Evolutionary conservation across 2,888 invertebrate genomes (phyloP).

Genomic region (Eristalis tenax): DNA sequence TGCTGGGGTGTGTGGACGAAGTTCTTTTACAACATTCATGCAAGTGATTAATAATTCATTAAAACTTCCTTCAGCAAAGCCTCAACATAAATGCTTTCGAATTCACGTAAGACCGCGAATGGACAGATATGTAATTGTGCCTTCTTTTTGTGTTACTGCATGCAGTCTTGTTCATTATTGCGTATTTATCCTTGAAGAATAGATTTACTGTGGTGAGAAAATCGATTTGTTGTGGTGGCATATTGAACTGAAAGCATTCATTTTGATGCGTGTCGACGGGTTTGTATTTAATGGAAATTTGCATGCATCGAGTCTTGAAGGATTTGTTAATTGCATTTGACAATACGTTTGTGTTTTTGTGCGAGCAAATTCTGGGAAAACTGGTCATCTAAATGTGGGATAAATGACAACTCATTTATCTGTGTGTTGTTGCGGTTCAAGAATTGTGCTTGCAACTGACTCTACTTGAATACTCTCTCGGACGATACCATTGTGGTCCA

Average conservation of each 20-base stretch:
- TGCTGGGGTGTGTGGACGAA: background rate
- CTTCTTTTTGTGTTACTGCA: background rate
- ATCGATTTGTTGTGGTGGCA: background rate
- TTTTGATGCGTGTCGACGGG: background rate
- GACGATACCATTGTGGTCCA: no score
- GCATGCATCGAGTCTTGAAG: background rate
- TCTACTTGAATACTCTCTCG: no score
- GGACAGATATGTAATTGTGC: background rate
- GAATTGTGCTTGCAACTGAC: no score
- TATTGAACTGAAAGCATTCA: background rate
- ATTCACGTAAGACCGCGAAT: background rate
- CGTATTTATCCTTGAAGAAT: background rate
- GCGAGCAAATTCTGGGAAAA: background rate
- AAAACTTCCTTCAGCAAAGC: background rate
- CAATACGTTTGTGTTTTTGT: background rate
- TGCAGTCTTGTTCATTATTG: background rate
- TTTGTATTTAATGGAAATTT: background rate
- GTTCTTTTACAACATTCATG: background rate
- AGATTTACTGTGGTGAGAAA: background rate
- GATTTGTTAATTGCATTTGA: background rate
- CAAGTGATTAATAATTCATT: background rate
- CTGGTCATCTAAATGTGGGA: background rate
- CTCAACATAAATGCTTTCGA: background rate
- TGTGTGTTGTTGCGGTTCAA: no score
- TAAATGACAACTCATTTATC: no score